Evolutionary conservation across 2,888 invertebrate species (phyloP).

Genomic region (Pachydiplax longipennis): DNA sequence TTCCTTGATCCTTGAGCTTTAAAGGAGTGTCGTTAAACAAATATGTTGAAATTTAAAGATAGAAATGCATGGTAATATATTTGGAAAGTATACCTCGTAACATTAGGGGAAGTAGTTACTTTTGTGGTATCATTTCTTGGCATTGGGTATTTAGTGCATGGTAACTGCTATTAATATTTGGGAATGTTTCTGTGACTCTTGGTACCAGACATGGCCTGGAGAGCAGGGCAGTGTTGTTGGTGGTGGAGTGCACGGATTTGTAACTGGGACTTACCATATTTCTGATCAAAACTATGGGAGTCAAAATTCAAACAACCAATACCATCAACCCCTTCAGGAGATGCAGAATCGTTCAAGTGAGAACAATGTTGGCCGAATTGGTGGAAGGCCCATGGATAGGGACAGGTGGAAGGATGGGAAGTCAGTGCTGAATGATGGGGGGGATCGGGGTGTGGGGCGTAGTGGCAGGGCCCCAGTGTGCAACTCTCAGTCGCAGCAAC

Average conservation of each 20-base stretch:
- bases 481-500: slow-evolving; percentile 18
- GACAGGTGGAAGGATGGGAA: slow-evolving; percentile 36
- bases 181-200: neutral
- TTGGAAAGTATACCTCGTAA: too few species aligned
- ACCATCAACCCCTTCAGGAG: slow-evolving; percentile 41
- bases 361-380: slow-evolving; percentile 26
- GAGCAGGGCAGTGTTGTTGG: slow-evolving; percentile 35
- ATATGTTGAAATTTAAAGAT: too few species aligned
- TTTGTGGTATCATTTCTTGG: too few species aligned
- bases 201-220: slow-evolving; percentile 35
- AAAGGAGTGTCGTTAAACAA: too few species aligned
- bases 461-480: slow-evolving; percentile 9
- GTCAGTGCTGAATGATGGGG: slow-evolving; percentile 17
- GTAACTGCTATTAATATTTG: neutral
- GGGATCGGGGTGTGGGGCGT: slow-evolving; percentile 24
- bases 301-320: slow-evolving; percentile 39
- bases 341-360: slow-evolving; percentile 40
- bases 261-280: slow-evolving; percentile 34
- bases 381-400: neutral
- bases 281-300: slow-evolving; percentile 34
- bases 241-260: slow-evolving; percentile 31
- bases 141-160: neutral
- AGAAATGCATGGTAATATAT: too few species aligned
- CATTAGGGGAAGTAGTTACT: too few species aligned
- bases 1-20: too few species aligned